A percentile compares a stretch with the other conserved stretches of the same genome.
Evolutionary conservation across 2,113 vertebrate genomes (phyloP).

Genomic region (Eretmochelys imbricata): DNA sequence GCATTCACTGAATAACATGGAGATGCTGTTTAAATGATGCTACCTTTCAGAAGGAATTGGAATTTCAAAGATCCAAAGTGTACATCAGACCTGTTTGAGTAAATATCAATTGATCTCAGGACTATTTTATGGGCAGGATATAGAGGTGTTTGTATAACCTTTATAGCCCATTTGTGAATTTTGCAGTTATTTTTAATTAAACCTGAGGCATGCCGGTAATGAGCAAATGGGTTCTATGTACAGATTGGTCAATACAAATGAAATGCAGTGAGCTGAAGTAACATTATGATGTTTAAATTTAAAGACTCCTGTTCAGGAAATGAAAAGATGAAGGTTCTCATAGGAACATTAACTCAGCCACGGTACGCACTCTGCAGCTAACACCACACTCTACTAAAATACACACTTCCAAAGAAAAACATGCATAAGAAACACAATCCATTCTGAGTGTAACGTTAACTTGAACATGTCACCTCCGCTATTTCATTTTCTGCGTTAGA

Average conservation of each 20-base stretch:
- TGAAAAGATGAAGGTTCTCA: conserved; percentile 2
- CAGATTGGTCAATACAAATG: not conserved
- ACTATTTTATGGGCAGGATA: not conserved
- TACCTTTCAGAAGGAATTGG: not conserved
- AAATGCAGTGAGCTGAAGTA: not conserved
- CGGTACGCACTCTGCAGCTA: not conserved
- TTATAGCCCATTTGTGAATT: not conserved
- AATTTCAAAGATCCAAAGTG: not conserved
- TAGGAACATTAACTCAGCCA: not conserved
- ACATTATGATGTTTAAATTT: not conserved
- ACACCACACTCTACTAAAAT: not conserved
- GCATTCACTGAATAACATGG: not conserved
- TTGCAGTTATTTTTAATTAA: conserved; percentile 11
- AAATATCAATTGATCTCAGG: not conserved
- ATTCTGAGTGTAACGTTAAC: not conserved
- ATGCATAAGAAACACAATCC: conserved; percentile 10
- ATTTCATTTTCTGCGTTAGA: conserved; percentile 16
- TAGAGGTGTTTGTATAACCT: not conserved
- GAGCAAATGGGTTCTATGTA: not conserved
- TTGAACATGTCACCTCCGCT: conserved; percentile 23
- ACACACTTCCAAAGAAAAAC: not conserved
- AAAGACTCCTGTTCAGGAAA: not conserved
- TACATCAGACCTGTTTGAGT: not conserved
- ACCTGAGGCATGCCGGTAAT: not conserved
- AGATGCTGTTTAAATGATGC: not conserved